Evolutionary conservation across 2,797 vertebrate species (phyloP).

Genomic region (Podarcis lilfordi): DNA sequence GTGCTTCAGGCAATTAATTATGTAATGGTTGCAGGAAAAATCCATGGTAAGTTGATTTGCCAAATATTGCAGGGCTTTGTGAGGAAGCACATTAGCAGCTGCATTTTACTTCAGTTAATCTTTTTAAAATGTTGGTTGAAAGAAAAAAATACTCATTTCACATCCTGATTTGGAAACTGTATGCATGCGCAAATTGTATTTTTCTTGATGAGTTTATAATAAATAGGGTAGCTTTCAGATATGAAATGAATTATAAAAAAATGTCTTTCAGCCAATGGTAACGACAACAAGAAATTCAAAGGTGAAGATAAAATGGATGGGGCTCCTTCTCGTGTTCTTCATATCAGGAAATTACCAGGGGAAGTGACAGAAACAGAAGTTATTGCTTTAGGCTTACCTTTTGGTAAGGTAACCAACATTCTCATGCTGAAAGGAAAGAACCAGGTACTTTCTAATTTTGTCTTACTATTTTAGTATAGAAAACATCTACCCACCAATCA

Average conservation of each 20-base stretch:
- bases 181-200: not conserved
- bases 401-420: conserved; percentile 98
- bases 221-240: conserved; percentile 24
- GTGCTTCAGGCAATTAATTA: not conserved
- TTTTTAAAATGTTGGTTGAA: not conserved
- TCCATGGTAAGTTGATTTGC: not conserved
- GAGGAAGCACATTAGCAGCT: not conserved
- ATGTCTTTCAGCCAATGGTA: conserved; percentile 90
- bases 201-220: conserved; percentile 18
- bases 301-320: conserved; percentile 92
- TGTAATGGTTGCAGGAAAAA: not conserved
- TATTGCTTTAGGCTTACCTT: conserved; percentile 94
- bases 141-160: conserved; percentile 13
- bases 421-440: conserved; percentile 98
- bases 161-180: conserved; percentile 27
- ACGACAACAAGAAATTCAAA: conserved; percentile 96
- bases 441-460: conserved; percentile 82
- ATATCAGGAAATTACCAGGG: conserved; percentile 95
- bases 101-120: not conserved
- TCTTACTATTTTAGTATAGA: not conserved
- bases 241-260: conserved; percentile 50
- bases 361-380: conserved; percentile 97
- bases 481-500: not conserved
- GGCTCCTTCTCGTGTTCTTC: conserved; percentile 93
- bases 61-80: not conserved